Conservation (phyloP, 2,797 vertebrate genomes). For the Antennarius maculatus region DNA sequence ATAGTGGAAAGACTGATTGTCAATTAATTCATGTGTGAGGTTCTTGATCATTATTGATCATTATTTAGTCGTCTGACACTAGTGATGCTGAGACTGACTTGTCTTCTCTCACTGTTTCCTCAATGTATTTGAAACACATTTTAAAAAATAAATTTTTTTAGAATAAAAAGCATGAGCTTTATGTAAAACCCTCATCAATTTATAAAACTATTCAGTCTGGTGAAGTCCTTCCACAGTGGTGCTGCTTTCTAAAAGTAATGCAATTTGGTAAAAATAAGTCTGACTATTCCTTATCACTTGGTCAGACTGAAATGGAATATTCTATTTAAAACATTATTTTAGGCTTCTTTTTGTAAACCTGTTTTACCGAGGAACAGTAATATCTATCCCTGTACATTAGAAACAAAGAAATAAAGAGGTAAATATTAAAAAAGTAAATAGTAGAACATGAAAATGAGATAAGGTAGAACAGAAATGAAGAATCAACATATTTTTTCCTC, state of each 20-base stretch:
- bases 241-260: constrained; percentile 5
- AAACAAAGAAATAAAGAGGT: background rate
- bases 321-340: background rate
- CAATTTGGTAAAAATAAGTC: background rate
- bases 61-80: background rate
- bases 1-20: background rate
- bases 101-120: background rate
- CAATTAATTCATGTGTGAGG: background rate
- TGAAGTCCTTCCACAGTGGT: background rate
- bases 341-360: constrained; percentile 1
- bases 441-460: background rate
- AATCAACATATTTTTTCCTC: background rate
- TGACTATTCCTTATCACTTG: background rate
- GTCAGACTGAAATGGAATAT: constrained; percentile 1
- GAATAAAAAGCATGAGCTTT: background rate
- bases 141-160: constrained; percentile 21
- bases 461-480: constrained; percentile 17
- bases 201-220: constrained; percentile 19
- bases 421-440: background rate
- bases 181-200: constrained; percentile 37
- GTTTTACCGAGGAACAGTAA: background rate
- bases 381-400: constrained; percentile 10
- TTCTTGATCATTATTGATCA: background rate
- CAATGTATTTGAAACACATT: background rate
- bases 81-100: background rate